Conservation (phyloP, 1,140 invertebrate genomes). For the Sycophaga agraensis region DNA sequence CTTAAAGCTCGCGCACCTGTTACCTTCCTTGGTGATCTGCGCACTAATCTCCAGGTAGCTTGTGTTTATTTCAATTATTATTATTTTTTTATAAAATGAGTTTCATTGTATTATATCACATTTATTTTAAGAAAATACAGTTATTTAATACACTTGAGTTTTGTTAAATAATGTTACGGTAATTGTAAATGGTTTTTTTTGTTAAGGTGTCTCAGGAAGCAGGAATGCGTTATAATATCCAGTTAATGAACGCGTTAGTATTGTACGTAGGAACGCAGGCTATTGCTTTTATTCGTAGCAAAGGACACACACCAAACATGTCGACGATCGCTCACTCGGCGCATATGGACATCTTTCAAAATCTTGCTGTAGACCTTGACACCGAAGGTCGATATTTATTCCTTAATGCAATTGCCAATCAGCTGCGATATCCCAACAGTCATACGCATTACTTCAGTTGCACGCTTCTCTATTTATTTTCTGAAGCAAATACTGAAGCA, state of each 20-base stretch:
- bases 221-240: conserved; percentile 91
- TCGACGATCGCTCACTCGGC: conserved; percentile 94
- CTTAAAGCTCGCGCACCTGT: conserved; percentile 92
- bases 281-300: conserved; percentile 82
- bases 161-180: no score
- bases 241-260: conserved; percentile 94
- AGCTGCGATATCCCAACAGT: conserved; percentile 97
- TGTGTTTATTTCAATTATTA: conserved; percentile 49
- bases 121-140: background rate
- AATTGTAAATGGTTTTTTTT: background rate
- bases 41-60: conserved; percentile 81
- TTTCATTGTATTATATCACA: background rate
- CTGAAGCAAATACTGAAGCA: conserved; percentile 95
- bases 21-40: conserved; percentile 89
- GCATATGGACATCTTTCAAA: conserved; percentile 99
- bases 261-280: conserved; percentile 97
- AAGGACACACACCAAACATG: conserved; percentile 90
- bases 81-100: background rate
- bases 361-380: conserved; percentile 95
- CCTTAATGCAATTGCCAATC: conserved; percentile 97
- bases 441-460: conserved; percentile 99
- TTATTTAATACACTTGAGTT: no score
- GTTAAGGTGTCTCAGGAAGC: conserved; percentile 68
- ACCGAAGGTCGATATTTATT: conserved; percentile 96
- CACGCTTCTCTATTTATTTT: conserved; percentile 93